Conservation (phyloP, 2,113 vertebrate genomes). For the Paracanthobrama guichenoti region DNA sequence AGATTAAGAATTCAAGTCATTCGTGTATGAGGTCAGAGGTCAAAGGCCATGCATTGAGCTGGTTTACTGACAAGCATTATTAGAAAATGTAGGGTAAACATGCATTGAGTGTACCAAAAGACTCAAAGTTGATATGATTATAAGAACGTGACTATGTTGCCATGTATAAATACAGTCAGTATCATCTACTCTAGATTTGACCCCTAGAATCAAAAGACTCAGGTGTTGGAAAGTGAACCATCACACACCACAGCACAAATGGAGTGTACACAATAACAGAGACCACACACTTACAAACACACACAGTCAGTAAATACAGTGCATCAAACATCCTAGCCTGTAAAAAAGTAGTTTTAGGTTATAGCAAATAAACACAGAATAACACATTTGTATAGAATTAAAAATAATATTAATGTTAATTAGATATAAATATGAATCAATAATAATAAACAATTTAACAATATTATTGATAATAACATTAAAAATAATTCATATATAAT, state of each 20-base stretch:
- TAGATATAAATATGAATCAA: neutral
- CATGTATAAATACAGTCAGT: neutral
- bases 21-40: slow-evolving; percentile 38
- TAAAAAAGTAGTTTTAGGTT: neutral
- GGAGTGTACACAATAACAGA: neutral
- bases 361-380: neutral
- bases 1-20: slow-evolving; percentile 40
- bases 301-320: slow-evolving; percentile 8
- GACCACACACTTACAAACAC: neutral
- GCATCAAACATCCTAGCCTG: slow-evolving; percentile 5
- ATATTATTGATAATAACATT: neutral
- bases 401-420: neutral
- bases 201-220: neutral
- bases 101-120: too few relatives aligned
- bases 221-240: neutral
- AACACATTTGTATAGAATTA: neutral
- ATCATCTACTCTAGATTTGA: neutral
- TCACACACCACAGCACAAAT: neutral
- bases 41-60: slow-evolving; percentile 60
- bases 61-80: neutral
- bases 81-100: neutral
- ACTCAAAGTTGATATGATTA: neutral
- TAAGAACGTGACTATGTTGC: neutral
- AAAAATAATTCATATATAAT: neutral
- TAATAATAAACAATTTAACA: neutral